phyloP scores from a whole-genome alignment of 2,888 invertebrate species.

The Apocheima hispidaria region DNA sequence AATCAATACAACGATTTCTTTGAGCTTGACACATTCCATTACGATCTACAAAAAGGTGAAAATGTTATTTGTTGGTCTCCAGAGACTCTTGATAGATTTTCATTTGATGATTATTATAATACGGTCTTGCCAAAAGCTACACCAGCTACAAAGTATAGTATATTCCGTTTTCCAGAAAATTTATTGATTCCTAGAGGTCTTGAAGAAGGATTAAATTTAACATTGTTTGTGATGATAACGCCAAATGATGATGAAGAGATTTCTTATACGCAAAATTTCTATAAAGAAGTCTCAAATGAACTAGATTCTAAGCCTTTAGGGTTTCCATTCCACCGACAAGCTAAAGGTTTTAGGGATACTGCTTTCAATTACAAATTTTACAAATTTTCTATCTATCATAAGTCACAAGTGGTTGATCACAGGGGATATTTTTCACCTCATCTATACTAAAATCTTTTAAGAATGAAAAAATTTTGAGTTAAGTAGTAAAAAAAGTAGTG shows the following conservation, averaged over 20 bases:
- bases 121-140: slow-evolving; percentile 45
- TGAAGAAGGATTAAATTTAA: slow-evolving; percentile 68
- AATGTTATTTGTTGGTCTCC: slow-evolving; percentile 69
- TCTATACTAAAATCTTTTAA: slow-evolving; percentile 57
- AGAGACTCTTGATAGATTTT: slow-evolving; percentile 58
- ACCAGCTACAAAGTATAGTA: slow-evolving; percentile 36
- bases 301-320: slow-evolving; percentile 70
- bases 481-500: too few species aligned
- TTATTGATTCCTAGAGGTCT: slow-evolving; percentile 72
- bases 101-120: slow-evolving; percentile 64
- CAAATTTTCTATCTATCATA: slow-evolving; percentile 70
- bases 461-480: neutral
- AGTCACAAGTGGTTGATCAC: slow-evolving; percentile 50
- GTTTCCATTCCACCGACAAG: slow-evolving; percentile 76
- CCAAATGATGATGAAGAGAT: slow-evolving; percentile 50
- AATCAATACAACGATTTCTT: slow-evolving; percentile 63
- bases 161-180: slow-evolving; percentile 73
- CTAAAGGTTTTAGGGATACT: slow-evolving; percentile 49
- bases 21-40: slow-evolving; percentile 66
- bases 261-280: slow-evolving; percentile 49
- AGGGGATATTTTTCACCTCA: slow-evolving; percentile 65
- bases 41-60: slow-evolving; percentile 60
- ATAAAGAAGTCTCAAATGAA: slow-evolving; percentile 54
- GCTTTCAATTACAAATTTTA: slow-evolving; percentile 72
- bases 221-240: slow-evolving; percentile 73